Conservation (phyloP, 2,797 vertebrate genomes). For the Pyrocephalus nanus region DNA sequence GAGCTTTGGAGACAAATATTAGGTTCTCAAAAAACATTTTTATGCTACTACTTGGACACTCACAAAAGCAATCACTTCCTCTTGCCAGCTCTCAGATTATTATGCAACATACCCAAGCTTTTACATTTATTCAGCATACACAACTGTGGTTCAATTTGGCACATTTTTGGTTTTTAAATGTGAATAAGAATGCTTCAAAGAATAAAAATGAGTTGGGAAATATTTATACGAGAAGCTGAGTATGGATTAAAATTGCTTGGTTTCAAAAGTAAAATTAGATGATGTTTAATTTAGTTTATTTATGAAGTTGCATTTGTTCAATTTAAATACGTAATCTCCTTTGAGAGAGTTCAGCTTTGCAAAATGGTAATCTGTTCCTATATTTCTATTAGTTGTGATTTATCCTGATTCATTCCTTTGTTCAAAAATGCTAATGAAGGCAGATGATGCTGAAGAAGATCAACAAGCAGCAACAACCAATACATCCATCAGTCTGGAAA, state of each 20-base stretch:
- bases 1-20: background rate
- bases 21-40: background rate
- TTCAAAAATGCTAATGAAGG: conserved; percentile 59
- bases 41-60: background rate
- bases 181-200: conserved; percentile 53
- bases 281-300: conserved; percentile 65
- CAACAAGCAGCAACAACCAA: background rate
- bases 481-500: background rate
- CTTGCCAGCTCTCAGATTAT: conserved; percentile 20
- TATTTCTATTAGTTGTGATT: conserved; percentile 61
- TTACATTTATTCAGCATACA: background rate
- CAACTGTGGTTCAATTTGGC: conserved; percentile 40
- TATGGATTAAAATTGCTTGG: conserved; percentile 56
- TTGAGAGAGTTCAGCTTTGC: conserved; percentile 44
- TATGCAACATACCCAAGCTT: background rate
- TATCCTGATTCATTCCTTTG: conserved; percentile 61
- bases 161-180: conserved; percentile 44
- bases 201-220: conserved; percentile 49
- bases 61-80: background rate
- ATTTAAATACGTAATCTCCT: conserved; percentile 66
- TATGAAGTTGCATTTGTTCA: conserved; percentile 66
- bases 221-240: conserved; percentile 53
- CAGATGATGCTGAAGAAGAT: conserved; percentile 35
- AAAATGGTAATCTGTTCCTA: conserved; percentile 59
- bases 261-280: conserved; percentile 64